Evolutionary conservation across 2,888 invertebrate species (phyloP), one percentile per base, ranked within the genome.

Genomic region (Eurytoma californica): DNA sequence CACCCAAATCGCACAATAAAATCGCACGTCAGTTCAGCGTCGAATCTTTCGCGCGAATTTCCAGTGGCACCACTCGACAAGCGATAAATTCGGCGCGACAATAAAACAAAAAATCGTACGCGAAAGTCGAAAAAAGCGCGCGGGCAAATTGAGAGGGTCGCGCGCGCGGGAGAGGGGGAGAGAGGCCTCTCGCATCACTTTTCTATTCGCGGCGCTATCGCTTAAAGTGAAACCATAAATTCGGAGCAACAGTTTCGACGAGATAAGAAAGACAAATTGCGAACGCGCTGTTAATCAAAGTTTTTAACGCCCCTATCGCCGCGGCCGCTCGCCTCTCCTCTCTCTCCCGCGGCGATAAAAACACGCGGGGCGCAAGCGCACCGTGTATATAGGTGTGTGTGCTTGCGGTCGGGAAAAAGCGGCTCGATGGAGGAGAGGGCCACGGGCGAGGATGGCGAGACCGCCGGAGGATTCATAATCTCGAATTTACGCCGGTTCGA

Each of bases 191-290:
- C 30, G 57, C 39, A 55, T 58, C 20, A 53, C 58, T 70, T 74
- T 74, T 70, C 79, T 66, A 79, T 73, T 58, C 51, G 76, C 58
- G 30, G 53, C 2, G 66, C 78, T 77, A 77, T 77, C 77, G 58
- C 58, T 66, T 68, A 78, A 73, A 73, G 78, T 69, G 68, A 73
- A 78, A 73, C 72, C 79, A 75, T 75, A 79, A 79, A 75, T 79
- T 55, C 49, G 39, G 75, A 72, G 77, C 73, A 80, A 77, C 77
- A 80, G 76, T 77, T 77, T 80, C 80, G 73, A 51, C 74, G 61
- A 74, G 80, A 80, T 80, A 80, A 80, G 80, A 80, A 74, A 76
- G 80, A 80, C 80, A 80, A 80, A 80, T 80, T 76, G 76, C 76
- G 13, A 47, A 39, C 55, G 76, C 61, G 63, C 76, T 80, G 80